Evolutionary conservation across 2,797 vertebrate species (phyloP).

Genomic region (Phrynocephalus forsythii): DNA sequence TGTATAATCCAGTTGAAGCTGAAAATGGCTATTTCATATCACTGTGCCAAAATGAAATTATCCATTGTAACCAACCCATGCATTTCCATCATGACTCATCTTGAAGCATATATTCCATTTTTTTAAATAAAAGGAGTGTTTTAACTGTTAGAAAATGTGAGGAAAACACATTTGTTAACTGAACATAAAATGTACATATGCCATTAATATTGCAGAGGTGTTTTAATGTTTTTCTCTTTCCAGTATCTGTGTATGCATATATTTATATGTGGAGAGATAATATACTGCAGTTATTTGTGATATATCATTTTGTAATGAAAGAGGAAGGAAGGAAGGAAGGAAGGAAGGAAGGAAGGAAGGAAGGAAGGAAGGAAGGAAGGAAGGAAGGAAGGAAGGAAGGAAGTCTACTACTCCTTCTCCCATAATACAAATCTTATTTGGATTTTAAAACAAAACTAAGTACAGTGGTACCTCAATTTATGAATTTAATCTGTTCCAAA

Average conservation of each 20-base stretch:
- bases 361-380: not conserved
- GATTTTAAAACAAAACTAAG: conserved; percentile 50
- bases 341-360: not conserved
- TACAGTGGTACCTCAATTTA: not conserved
- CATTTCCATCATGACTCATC: conserved; percentile 49
- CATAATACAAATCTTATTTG: conserved; percentile 49
- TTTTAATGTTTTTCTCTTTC: conserved; percentile 26
- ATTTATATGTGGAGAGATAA: conserved; percentile 8
- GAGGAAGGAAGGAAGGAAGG: not conserved
- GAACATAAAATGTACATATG: conserved; percentile 20
- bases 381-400: not conserved
- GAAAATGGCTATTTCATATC: conserved; percentile 61
- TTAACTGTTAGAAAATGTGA: conserved; percentile 45
- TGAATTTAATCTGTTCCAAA: too few species aligned
- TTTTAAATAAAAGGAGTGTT: conserved; percentile 1
- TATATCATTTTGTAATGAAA: conserved; percentile 11
- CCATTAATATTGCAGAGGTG: conserved; percentile 39
- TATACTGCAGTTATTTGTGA: not conserved
- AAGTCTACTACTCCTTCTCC: conserved; percentile 25
- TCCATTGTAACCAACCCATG: conserved; percentile 51
- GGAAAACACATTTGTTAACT: conserved; percentile 41
- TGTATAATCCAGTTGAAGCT: conserved; percentile 65
- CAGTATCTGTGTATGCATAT: not conserved
- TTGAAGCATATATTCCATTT: conserved; percentile 38
- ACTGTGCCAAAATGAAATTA: conserved; percentile 65